These are phyloP conservation scores for Hormaphis cornu DNA, from an alignment of 1,140 invertebrate genomes.

Conservation along the genomic window DNA sequence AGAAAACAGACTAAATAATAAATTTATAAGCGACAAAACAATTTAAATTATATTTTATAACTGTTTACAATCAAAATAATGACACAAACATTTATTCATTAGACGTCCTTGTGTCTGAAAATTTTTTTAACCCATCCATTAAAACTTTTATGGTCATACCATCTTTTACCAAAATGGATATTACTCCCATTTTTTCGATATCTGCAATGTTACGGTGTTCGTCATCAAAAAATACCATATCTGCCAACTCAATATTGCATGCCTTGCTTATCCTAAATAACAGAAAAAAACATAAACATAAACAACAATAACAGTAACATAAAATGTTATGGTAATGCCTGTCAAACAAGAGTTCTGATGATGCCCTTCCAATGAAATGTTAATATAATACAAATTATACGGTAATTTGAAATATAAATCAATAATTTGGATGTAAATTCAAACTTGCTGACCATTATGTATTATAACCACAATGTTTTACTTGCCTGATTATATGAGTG, in stretches of 20 bases:
- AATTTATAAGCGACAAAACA: too few species aligned
- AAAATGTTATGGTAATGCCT: background rate
- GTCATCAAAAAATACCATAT: constrained; percentile 67
- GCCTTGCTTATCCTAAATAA: constrained; percentile 16
- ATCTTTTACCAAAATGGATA: constrained; percentile 49
- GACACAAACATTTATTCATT: background rate
- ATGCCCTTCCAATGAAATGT: too few species aligned
- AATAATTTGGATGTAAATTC: too few species aligned
- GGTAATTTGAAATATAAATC: too few species aligned
- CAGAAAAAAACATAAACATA: background rate
- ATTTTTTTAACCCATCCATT: constrained; percentile 45
- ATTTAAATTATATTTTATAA: too few species aligned
- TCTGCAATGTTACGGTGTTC: constrained; percentile 54
- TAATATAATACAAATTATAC: too few species aligned
- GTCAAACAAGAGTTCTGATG: too few species aligned
- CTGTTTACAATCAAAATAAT: too few species aligned
- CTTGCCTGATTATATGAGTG: constrained; percentile 59
- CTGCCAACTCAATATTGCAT: constrained; percentile 1
- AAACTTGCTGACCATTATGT: too few species aligned
- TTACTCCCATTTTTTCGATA: constrained; percentile 48
- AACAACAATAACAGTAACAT: background rate
- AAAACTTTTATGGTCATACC: constrained; percentile 47
- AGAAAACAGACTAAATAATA: too few species aligned
- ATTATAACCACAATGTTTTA: too few species aligned
- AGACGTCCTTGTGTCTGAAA: constrained; percentile 31